Conservation (phyloP, 2,888 invertebrate species). For the Agapostemon virescens region DNA sequence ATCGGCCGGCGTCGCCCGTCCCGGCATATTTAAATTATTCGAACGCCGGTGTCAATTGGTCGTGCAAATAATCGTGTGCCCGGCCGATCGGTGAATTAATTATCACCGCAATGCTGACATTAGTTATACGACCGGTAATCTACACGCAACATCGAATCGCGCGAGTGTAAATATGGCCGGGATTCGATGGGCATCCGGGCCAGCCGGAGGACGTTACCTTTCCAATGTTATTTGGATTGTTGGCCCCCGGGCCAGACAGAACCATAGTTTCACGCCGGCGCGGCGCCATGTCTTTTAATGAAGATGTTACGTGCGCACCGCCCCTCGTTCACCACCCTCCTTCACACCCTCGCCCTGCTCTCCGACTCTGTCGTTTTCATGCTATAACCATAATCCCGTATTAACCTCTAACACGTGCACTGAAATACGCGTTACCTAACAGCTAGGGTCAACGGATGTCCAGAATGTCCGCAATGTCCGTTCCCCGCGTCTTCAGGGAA, state of each 20-base stretch:
- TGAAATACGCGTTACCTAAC: conserved; percentile 9
- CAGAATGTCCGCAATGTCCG: neutral
- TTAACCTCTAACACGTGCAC: conserved; percentile 7
- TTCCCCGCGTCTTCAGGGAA: neutral
- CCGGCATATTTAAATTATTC: conserved; percentile 46
- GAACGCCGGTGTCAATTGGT: conserved; percentile 24
- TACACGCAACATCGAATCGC: neutral
- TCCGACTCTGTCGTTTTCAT: conserved; percentile 1
- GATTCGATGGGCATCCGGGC: neutral
- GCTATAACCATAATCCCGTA: conserved; percentile 14
- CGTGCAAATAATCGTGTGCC: conserved; percentile 15
- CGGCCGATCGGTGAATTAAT: conserved; percentile 29
- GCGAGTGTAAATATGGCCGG: conserved; percentile 9
- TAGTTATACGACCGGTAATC: conserved; percentile 22
- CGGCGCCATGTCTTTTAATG: neutral
- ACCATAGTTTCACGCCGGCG: neutral
- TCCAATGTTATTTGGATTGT: neutral
- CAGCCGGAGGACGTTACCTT: neutral
- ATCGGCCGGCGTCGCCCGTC: conserved; percentile 14
- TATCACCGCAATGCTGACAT: conserved; percentile 19
- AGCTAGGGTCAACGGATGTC: conserved; percentile 8
- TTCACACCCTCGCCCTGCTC: neutral
- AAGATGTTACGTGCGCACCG: neutral
- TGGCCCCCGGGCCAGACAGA: neutral
- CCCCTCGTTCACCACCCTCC: neutral